Percentiles rank a stretch among this genome's conserved stretches.
Evolutionary conservation across 2,113 vertebrate species (phyloP).

Genomic region (Tylochromis polylepis): DNA sequence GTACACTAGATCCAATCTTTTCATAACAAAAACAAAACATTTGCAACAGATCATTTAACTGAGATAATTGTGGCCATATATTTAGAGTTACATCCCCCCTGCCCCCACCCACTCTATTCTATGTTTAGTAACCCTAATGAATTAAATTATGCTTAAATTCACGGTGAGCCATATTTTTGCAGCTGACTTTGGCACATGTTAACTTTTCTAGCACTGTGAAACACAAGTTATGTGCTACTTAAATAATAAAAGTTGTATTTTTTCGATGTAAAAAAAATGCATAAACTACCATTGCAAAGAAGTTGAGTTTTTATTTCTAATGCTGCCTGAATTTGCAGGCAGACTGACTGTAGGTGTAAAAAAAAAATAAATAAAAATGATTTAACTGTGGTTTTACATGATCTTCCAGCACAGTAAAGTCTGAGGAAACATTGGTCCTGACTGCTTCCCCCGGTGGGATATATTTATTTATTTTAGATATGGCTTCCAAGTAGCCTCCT

Average conservation of each 20-base stretch:
- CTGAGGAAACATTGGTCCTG: neutral
- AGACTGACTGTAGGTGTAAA: neutral
- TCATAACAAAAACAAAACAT: neutral
- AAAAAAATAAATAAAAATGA: neutral
- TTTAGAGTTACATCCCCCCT: neutral
- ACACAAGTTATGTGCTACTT: neutral
- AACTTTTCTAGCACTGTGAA: neutral
- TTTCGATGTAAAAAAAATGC: neutral
- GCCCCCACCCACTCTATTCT: neutral
- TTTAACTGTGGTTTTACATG: neutral
- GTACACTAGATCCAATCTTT: neutral
- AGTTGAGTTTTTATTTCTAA: neutral
- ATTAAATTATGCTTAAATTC: neutral
- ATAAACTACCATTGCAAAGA: neutral
- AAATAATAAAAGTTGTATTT: neutral
- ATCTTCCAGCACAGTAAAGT: neutral
- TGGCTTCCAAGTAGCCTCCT: constrained; percentile 35
- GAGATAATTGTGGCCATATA: neutral
- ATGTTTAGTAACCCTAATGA: neutral
- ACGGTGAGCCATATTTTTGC: neutral
- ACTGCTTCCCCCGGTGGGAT: neutral
- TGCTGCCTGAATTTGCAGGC: neutral
- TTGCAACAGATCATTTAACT: neutral
- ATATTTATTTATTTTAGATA: constrained; percentile 1
- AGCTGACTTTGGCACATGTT: neutral